These are phyloP conservation scores for Lemur catta DNA, from an alignment of 2,797 vertebrate genomes.

Conservation along the genomic window DNA sequence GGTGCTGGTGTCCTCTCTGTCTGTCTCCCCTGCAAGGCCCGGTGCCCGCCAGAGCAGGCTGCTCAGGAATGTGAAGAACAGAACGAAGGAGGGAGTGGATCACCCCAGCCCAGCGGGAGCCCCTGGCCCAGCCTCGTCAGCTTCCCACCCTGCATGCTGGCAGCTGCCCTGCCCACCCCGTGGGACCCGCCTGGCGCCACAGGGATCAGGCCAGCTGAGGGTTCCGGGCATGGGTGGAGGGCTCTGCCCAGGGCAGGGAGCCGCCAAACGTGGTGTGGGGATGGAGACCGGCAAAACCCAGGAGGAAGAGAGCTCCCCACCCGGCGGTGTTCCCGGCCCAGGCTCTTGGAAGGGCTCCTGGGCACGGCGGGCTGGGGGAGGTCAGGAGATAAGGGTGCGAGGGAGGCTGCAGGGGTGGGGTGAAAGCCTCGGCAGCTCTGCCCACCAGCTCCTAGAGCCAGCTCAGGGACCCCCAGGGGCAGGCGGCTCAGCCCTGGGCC, in stretches of 20 bases:
- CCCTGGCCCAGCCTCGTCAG: background rate
- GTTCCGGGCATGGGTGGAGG: conserved; percentile 70
- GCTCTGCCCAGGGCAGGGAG: conserved; percentile 56
- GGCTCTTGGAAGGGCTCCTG: conserved; percentile 64
- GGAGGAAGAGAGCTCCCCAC: conserved; percentile 34
- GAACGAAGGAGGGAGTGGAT: background rate
- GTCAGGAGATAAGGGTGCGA: background rate
- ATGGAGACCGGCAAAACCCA: conserved; percentile 48
- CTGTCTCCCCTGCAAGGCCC: background rate
- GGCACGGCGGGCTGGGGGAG: conserved; percentile 11
- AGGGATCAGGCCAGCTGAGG: conserved; percentile 59
- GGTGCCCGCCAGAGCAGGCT: background rate
- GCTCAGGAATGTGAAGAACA: conserved; percentile 1
- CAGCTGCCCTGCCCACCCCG: conserved; percentile 14
- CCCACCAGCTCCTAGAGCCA: background rate
- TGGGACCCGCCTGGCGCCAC: conserved; percentile 60
- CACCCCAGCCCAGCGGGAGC: background rate
- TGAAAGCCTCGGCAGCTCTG: background rate
- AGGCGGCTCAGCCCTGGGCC: background rate
- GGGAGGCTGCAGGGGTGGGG: background rate
- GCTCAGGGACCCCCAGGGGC: background rate
- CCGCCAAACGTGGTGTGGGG: conserved; percentile 41
- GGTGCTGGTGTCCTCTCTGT: background rate
- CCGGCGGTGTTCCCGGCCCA: background rate
- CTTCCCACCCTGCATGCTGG: conserved; percentile 47